Evolutionary conservation across 2,797 vertebrate species (phyloP).

Genomic region (Parauchenoglanis punctatus): DNA sequence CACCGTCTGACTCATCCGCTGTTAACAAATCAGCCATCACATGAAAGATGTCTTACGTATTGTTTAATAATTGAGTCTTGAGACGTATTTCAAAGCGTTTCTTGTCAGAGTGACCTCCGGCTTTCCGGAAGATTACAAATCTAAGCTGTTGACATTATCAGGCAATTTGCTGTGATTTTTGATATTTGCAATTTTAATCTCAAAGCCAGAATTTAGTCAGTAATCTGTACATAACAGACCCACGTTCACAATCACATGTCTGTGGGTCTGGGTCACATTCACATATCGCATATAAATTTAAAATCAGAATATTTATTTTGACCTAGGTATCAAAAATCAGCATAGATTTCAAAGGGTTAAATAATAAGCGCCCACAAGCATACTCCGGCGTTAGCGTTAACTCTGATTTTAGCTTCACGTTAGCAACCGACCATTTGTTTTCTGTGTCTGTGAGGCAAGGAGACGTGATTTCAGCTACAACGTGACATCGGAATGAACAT

Average conservation of each 20-base stretch:
- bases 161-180: too few species aligned
- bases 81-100: neutral
- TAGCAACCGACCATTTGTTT: neutral
- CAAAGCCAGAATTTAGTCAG: too few species aligned
- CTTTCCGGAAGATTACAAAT: neutral
- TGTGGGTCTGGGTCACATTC: neutral
- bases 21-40: neutral
- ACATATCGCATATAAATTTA: neutral
- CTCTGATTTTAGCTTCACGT: neutral
- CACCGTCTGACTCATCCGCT: neutral
- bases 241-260: too few species aligned
- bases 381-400: too few species aligned
- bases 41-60: neutral
- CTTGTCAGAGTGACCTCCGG: neutral
- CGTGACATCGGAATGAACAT: neutral
- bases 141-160: too few species aligned
- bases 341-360: neutral
- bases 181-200: too few species aligned
- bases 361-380: too few species aligned
- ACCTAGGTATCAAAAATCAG: neutral
- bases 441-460: neutral
- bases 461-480: neutral
- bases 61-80: neutral
- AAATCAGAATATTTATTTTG: neutral
- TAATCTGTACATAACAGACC: too few species aligned